Conservation (phyloP, 2,797 vertebrate genomes). For the Meda fulgida region DNA sequence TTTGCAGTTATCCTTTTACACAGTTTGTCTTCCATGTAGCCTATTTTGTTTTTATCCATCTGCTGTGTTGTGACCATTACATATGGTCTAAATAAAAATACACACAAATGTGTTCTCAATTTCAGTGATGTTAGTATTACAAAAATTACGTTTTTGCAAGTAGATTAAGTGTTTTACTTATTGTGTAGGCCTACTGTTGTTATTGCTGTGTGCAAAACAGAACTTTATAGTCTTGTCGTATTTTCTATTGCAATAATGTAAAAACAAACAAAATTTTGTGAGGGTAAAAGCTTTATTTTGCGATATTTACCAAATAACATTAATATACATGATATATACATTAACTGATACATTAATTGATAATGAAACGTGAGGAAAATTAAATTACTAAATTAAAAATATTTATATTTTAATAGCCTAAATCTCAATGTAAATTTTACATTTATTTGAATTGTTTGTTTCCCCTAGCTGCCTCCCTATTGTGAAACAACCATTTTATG, state of each 20-base stretch:
- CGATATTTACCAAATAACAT: background rate
- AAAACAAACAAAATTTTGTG: background rate
- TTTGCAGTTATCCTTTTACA: background rate
- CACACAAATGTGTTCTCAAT: background rate
- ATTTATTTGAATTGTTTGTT: background rate
- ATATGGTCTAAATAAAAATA: constrained; percentile 46
- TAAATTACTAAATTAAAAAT: too few species aligned
- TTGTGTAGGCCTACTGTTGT: background rate
- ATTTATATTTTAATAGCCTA: too few species aligned
- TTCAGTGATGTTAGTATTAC: background rate
- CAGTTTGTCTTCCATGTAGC: constrained; percentile 16
- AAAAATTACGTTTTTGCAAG: background rate
- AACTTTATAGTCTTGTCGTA: background rate
- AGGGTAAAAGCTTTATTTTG: background rate
- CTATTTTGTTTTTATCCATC: background rate
- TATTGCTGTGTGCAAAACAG: background rate
- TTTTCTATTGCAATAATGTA: background rate
- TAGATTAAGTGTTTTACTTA: background rate
- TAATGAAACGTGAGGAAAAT: too few species aligned
- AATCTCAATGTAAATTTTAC: background rate
- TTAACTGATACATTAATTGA: too few species aligned
- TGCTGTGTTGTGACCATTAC: constrained; percentile 11
- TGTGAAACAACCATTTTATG: background rate
- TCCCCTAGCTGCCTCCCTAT: background rate
- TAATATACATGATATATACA: too few species aligned